Percentiles rank a stretch among this genome's conserved stretches.
These are phyloP conservation scores for Chaetodon auriga DNA, from an alignment of 2,113 vertebrate genomes.

Conservation along the genomic window DNA sequence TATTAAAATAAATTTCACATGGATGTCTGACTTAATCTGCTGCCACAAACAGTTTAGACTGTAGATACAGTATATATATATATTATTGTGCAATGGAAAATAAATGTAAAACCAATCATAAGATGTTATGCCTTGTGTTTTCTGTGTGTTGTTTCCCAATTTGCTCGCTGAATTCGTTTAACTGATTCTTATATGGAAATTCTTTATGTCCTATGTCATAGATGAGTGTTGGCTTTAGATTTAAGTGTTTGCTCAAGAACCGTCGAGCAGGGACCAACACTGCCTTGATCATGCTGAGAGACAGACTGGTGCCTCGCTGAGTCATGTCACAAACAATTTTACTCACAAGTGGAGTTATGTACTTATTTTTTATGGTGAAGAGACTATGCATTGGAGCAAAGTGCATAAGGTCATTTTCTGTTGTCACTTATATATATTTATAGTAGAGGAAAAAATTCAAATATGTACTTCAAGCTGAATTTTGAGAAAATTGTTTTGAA, in stretches of 20 bases:
- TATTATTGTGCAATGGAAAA: conserved; percentile 85
- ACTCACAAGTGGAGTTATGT: no score
- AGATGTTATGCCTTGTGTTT: conserved; percentile 47
- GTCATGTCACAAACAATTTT: not conserved
- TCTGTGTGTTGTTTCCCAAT: conserved; percentile 6
- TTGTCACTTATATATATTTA: not conserved
- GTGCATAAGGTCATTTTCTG: not conserved
- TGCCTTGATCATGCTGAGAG: not conserved
- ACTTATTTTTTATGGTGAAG: not conserved
- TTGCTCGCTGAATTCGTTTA: not conserved
- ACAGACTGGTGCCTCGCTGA: not conserved
- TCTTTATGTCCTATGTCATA: not conserved
- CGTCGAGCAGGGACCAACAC: not conserved
- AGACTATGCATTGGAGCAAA: not conserved
- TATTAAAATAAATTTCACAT: conserved; percentile 84
- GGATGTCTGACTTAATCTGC: conserved; percentile 85
- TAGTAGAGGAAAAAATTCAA: not conserved
- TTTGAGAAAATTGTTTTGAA: no score
- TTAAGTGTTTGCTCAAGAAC: not conserved
- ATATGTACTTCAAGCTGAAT: not conserved
- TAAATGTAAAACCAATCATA: conserved; percentile 82
- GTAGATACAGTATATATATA: conserved; percentile 85
- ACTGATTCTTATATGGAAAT: not conserved
- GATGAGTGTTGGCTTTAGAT: not conserved
- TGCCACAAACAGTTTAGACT: conserved; percentile 86